A percentile compares a stretch with the other conserved stretches of the same genome.
Conservation (phyloP, 2,888 invertebrate genomes). For the Timema cristinae region DNA sequence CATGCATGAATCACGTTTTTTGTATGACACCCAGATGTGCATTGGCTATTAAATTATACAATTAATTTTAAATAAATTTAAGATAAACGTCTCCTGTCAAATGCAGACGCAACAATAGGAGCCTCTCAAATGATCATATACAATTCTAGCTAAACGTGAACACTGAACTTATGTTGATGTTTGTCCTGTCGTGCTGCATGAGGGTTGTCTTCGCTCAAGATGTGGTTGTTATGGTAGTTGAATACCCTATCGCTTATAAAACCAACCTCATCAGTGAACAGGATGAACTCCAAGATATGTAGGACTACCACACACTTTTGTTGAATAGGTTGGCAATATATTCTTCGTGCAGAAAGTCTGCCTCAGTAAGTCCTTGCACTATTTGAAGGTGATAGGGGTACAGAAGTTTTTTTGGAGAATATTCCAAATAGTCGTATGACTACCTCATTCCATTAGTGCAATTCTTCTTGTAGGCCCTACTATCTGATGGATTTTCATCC, state of each 20-base stretch:
- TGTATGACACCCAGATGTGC: no score
- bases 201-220: no score
- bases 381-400: background rate
- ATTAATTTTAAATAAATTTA: no score
- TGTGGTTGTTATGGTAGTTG: no score
- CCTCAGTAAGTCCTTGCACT: background rate
- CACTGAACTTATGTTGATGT: no score
- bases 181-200: no score
- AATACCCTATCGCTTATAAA: background rate
- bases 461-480: background rate
- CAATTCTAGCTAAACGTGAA: no score
- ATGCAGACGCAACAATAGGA: no score
- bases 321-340: background rate
- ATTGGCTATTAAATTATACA: no score
- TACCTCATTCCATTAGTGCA: slow-evolving; percentile 13
- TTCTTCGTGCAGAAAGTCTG: background rate
- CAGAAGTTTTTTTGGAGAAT: background rate
- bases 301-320: background rate
- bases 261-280: background rate
- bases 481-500: background rate
- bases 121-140: no score
- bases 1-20: no score
- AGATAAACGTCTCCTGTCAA: no score
- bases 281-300: background rate
- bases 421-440: slow-evolving; percentile 4